These are phyloP conservation scores for Nomada fabriciana DNA, from an alignment of 2,888 invertebrate genomes.

Conservation along the genomic window DNA sequence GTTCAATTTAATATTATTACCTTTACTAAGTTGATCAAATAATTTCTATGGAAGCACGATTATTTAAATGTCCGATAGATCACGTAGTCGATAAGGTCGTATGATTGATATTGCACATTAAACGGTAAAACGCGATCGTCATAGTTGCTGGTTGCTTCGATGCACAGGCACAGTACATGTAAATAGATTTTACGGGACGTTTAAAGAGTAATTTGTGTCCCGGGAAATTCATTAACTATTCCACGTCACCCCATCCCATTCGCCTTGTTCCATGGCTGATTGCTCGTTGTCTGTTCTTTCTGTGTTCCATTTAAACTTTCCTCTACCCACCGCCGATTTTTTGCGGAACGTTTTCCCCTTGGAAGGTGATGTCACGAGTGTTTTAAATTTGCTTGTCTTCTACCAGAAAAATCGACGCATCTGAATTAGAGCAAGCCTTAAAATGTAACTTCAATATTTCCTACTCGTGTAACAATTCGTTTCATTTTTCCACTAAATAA, in stretches of 20 bases:
- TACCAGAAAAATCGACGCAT: not conserved
- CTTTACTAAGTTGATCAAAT: too few species aligned
- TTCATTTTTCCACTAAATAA: too few species aligned
- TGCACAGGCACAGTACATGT: constrained; percentile 26
- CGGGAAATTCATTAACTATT: constrained; percentile 64
- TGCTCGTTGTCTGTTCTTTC: constrained; percentile 33
- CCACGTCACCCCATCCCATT: constrained; percentile 36
- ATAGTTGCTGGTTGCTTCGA: constrained; percentile 7
- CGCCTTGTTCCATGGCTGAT: constrained; percentile 17
- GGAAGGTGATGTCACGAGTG: constrained; percentile 2
- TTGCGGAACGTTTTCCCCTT: not conserved
- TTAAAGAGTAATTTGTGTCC: constrained; percentile 62
- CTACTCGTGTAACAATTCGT: too few species aligned
- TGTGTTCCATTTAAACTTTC: constrained; percentile 43
- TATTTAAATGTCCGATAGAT: not conserved
- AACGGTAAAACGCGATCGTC: not conserved
- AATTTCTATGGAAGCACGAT: too few species aligned
- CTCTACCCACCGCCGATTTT: constrained; percentile 1
- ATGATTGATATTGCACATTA: constrained; percentile 21
- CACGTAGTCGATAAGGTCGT: not conserved
- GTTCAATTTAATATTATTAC: too few species aligned
- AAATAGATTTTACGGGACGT: constrained; percentile 51
- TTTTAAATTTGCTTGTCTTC: not conserved
- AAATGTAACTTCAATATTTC: too few species aligned
- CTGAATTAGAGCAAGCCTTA: too few species aligned